A percentile compares a stretch with the other conserved stretches of the same genome.
Conservation (phyloP, 2,113 vertebrate species). For the Platycercus adscitus region DNA sequence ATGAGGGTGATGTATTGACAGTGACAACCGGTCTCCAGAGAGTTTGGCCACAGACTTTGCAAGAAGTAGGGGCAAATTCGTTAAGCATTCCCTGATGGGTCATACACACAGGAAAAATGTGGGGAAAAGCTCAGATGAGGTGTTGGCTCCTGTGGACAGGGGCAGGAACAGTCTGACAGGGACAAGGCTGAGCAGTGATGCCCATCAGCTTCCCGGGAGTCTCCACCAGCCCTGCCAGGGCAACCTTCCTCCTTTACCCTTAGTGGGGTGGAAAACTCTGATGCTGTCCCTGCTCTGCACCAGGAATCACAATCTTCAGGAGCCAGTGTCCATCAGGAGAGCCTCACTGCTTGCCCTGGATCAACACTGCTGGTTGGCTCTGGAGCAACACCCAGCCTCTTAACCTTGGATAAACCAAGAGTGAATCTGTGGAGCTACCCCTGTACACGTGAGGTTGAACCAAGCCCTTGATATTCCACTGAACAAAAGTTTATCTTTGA, state of each 20-base stretch:
- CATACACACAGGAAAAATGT: rapidly evolving
- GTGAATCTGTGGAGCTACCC: not conserved
- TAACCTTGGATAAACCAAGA: not conserved
- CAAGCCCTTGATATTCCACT: not conserved
- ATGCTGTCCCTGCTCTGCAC: rapidly evolving
- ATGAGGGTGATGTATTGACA: not conserved
- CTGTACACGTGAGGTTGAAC: rapidly evolving
- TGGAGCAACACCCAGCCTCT: not conserved
- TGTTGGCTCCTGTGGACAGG: not conserved
- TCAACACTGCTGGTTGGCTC: not conserved
- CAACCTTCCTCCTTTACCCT: not conserved
- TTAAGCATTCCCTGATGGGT: not conserved
- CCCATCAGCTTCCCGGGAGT: not conserved
- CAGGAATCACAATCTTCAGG: not conserved
- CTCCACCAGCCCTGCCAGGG: not conserved
- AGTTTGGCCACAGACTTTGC: not conserved
- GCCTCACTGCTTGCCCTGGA: not conserved
- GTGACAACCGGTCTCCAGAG: rapidly evolving
- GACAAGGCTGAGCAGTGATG: not conserved
- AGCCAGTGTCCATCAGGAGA: not conserved
- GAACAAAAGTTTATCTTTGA: not conserved
- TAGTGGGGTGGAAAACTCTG: rapidly evolving
- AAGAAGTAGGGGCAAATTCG: not conserved
- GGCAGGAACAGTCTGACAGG: not conserved
- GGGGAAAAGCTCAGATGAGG: not conserved